Evolutionary conservation across 2,113 vertebrate genomes (phyloP).

Genomic region (Chaetops frenatus): DNA sequence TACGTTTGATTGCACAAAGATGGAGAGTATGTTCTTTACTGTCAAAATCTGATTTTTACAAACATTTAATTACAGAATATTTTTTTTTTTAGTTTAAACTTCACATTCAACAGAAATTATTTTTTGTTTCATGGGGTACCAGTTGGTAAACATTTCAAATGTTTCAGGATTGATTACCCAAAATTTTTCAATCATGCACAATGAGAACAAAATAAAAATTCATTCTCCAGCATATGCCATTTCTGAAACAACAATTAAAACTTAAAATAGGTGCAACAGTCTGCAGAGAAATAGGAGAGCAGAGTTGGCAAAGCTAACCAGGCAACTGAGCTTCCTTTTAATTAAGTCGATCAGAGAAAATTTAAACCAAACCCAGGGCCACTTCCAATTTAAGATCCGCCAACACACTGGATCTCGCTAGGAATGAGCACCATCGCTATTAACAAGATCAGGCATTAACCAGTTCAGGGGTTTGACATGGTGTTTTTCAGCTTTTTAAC

Average conservation of each 20-base stretch:
- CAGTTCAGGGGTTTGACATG: neutral
- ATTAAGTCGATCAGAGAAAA: neutral
- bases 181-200: neutral
- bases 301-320: conserved; percentile 54
- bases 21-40: neutral
- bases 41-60: neutral
- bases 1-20: neutral
- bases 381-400: conserved; percentile 26
- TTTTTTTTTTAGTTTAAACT: neutral
- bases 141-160: neutral
- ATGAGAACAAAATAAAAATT: neutral
- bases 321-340: conserved; percentile 50
- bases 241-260: conserved; percentile 29
- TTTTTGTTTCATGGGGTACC: neutral
- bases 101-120: neutral
- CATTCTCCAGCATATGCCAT: conserved; percentile 52
- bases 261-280: conserved; percentile 28
- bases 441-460: neutral
- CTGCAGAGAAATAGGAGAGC: conserved; percentile 46
- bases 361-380: conserved; percentile 9
- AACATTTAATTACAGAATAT: neutral
- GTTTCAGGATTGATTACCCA: neutral
- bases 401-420: conserved; percentile 24
- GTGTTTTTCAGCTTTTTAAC: neutral
- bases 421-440: conserved; percentile 27